Conservation (phyloP, 2,113 vertebrate genomes). For the Sorex fumeus region DNA sequence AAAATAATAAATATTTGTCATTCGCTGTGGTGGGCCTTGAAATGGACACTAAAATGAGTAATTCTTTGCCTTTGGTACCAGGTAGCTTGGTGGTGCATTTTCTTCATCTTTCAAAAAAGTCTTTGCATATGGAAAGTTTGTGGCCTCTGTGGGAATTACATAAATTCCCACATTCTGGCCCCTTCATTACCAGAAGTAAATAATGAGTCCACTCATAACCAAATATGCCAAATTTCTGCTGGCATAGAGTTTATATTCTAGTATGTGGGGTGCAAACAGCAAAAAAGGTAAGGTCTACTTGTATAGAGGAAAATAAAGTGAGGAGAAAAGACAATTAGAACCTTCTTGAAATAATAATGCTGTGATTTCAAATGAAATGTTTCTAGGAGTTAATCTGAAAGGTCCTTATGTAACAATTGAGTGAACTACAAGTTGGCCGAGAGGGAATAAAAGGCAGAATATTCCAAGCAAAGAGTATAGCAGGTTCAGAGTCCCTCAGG, state of each 20-base stretch:
- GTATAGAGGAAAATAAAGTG: not conserved
- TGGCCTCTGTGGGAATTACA: not conserved
- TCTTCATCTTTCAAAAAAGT: conserved; percentile 36
- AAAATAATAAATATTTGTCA: conserved; percentile 27
- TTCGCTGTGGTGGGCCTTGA: not conserved
- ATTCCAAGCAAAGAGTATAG: not conserved
- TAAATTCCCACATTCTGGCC: not conserved
- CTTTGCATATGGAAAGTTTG: not conserved
- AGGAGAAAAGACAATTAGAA: not conserved
- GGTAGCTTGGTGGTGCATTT: not conserved
- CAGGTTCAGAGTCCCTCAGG: not conserved
- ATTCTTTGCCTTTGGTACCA: not conserved
- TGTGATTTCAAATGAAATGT: not conserved
- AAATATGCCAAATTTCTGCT: not conserved
- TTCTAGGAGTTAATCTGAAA: not conserved
- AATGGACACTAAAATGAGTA: not conserved
- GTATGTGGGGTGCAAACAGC: not conserved
- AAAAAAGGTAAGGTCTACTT: not conserved
- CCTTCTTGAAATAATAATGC: not conserved
- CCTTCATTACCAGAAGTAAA: not conserved
- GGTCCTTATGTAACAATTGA: not conserved
- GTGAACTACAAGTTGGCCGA: not conserved
- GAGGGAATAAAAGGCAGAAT: not conserved
- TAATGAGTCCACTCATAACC: not conserved
- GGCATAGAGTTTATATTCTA: not conserved